These are phyloP conservation scores for Caerostris darwini DNA, from an alignment of 1,140 invertebrate genomes.

Conservation along the genomic window DNA sequence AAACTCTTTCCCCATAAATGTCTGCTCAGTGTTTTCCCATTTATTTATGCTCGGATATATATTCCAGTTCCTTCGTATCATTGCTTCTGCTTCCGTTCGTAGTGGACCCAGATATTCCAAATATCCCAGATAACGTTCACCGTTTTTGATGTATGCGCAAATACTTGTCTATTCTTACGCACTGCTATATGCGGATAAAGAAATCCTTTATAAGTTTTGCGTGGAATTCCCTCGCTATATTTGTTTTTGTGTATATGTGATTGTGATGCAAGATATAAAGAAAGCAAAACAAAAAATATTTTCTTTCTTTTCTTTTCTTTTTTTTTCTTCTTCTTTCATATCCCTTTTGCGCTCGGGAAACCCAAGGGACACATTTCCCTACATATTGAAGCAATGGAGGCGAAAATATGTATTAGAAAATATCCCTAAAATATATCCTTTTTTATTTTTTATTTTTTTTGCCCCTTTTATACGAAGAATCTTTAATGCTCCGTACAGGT, in stretches of 20 bases:
- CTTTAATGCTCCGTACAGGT: constrained; percentile 16
- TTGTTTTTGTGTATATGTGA: constrained; percentile 59
- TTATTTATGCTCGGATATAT: constrained; percentile 43
- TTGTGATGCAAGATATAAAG: not conserved
- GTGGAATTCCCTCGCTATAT: constrained; percentile 51
- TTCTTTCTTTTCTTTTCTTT: not conserved
- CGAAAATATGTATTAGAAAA: constrained; percentile 49
- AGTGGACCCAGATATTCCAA: constrained; percentile 13
- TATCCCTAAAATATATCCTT: not conserved
- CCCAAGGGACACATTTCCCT: constrained; percentile 22
- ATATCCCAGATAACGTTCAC: constrained; percentile 40
- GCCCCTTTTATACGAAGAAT: not conserved
- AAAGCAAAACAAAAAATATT: not conserved
- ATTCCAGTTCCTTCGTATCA: not conserved
- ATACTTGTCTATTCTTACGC: constrained; percentile 9
- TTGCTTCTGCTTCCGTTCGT: not conserved
- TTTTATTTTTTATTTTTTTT: not conserved
- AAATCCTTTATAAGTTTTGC: constrained; percentile 30
- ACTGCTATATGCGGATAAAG: not conserved
- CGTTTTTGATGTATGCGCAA: constrained; percentile 44
- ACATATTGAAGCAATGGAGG: constrained; percentile 35
- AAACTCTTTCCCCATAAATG: constrained; percentile 37
- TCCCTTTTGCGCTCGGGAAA: not conserved
- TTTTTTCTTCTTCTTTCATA: not conserved
- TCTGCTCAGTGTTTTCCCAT: constrained; percentile 8